Percentiles rank a stretch among this genome's conserved stretches.
Evolutionary conservation across 2,797 vertebrate genomes (phyloP).

Genomic region (Sebastolobus alascanus): DNA sequence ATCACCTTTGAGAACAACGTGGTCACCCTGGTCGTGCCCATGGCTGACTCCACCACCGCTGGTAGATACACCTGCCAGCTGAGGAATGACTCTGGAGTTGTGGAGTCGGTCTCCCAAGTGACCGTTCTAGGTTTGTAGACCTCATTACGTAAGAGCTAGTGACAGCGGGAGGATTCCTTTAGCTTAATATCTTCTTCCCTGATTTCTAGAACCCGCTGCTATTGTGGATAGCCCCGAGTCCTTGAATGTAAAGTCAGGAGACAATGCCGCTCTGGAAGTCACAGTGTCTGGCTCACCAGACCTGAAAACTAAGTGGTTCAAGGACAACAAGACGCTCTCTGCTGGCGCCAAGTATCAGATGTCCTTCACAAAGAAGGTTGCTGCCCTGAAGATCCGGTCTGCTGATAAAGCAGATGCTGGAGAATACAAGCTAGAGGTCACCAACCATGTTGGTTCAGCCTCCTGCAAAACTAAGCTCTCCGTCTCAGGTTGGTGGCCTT

Average conservation of each 20-base stretch:
- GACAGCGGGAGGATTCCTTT: background rate
- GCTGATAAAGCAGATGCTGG: constrained; percentile 90
- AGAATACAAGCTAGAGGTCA: constrained; percentile 90
- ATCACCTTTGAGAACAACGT: constrained; percentile 89
- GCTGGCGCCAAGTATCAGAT: constrained; percentile 90
- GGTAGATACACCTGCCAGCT: constrained; percentile 92
- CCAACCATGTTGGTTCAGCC: constrained; percentile 89
- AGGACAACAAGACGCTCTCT: constrained; percentile 87
- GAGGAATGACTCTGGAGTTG: constrained; percentile 90
- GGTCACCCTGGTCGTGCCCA: constrained; percentile 86
- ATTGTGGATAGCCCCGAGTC: constrained; percentile 90
- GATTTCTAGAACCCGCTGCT: constrained; percentile 91
- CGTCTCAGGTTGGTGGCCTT: constrained; percentile 90
- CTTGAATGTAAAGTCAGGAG: constrained; percentile 91
- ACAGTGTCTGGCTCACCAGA: constrained; percentile 91
- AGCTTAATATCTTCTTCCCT: constrained; percentile 55
- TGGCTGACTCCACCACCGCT: constrained; percentile 83
- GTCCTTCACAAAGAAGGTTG: constrained; percentile 88
- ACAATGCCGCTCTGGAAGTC: constrained; percentile 89
- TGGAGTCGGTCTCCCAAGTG: constrained; percentile 90
- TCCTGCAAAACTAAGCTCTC: constrained; percentile 89
- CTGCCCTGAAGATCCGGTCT: constrained; percentile 88
- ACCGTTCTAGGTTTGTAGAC: constrained; percentile 91
- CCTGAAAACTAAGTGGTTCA: constrained; percentile 92
- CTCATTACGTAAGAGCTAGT: background rate